These are phyloP conservation scores for Phrixothrix hirtus DNA, from an alignment of 2,888 invertebrate genomes.

Conservation along the genomic window DNA sequence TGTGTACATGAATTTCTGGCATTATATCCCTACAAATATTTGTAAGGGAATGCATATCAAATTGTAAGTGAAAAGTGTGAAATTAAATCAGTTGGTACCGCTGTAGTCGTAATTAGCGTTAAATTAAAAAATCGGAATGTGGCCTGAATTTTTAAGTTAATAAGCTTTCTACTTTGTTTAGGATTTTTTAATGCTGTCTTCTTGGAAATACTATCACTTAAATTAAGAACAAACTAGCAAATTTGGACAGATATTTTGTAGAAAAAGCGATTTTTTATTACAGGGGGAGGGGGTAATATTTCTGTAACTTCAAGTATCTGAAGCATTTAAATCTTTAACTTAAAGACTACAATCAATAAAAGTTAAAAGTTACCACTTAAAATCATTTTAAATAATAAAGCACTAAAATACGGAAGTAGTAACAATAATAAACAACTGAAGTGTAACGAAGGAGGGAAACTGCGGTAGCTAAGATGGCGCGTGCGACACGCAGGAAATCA, in stretches of 20 bases:
- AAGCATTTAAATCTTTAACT: neutral
- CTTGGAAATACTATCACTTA: no score
- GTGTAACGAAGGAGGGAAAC: constrained; percentile 22
- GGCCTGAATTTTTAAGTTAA: no score
- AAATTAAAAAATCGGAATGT: no score
- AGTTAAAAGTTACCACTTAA: no score
- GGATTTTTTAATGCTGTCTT: no score
- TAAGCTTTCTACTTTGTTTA: no score
- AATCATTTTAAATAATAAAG: neutral
- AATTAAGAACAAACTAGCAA: no score
- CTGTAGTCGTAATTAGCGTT: no score
- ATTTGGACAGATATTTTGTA: no score
- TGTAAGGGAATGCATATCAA: neutral
- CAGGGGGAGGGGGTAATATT: no score
- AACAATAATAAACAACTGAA: constrained; percentile 9
- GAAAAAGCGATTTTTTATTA: no score
- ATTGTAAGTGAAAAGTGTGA: neutral
- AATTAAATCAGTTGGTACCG: neutral
- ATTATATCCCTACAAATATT: neutral
- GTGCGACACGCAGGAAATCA: constrained; percentile 28
- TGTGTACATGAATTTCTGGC: neutral
- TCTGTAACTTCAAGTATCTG: no score
- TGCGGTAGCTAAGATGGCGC: constrained; percentile 27
- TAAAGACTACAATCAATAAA: neutral
- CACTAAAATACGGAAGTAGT: neutral